A percentile compares a stretch with the other conserved stretches of the same genome.
phyloP scores from a whole-genome alignment of 2,797 vertebrate species.

The Harpagifer antarcticus region DNA sequence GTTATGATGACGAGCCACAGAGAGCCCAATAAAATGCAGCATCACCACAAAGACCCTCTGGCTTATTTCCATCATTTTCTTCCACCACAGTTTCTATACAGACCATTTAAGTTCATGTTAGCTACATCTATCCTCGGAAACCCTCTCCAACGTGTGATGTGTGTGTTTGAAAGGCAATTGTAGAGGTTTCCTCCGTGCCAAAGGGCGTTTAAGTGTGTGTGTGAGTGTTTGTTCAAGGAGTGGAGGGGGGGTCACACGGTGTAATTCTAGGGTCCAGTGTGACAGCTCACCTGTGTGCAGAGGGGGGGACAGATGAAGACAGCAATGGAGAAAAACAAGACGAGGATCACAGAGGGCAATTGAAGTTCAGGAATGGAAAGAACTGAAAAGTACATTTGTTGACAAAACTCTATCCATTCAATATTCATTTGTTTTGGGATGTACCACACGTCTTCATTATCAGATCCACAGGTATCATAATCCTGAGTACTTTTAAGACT shows the following conservation, averaged over 20 bases:
- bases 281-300: constrained; percentile 60
- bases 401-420: neutral
- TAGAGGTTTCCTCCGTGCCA: constrained; percentile 28
- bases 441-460: neutral
- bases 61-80: constrained; percentile 68
- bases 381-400: neutral
- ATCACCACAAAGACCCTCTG: constrained; percentile 41
- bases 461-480: neutral
- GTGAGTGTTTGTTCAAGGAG: constrained; percentile 28
- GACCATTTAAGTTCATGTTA: constrained; percentile 56
- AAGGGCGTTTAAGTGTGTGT: constrained; percentile 42
- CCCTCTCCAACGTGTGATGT: constrained; percentile 5
- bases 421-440: neutral
- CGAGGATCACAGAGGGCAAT: neutral
- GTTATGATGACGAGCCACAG: constrained; percentile 52
- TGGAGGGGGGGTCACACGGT: constrained; percentile 32
- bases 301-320: constrained; percentile 33
- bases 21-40: constrained; percentile 58
- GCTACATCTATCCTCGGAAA: constrained; percentile 8
- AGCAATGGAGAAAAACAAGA: constrained; percentile 3
- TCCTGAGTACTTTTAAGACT: neutral
- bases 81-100: constrained; percentile 22
- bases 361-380: neutral
- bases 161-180: constrained; percentile 27
- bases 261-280: constrained; percentile 71